Percentiles rank a stretch among this genome's conserved stretches.
These are phyloP conservation scores for Dynastes hyllus DNA, from an alignment of 2,888 invertebrate species.

Conservation along the genomic window DNA sequence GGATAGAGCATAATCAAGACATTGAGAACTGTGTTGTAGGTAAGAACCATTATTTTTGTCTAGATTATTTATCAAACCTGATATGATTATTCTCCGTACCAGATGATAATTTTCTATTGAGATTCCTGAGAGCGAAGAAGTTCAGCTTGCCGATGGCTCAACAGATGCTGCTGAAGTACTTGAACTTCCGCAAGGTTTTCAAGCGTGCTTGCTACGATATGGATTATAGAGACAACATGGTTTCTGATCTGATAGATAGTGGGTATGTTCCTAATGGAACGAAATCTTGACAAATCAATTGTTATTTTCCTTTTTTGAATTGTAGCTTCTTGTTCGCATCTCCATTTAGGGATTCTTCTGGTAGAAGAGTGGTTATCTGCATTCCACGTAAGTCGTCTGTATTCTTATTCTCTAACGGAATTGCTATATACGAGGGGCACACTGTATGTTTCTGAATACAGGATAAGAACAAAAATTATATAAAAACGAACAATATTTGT, in stretches of 20 bases:
- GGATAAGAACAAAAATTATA: too few relatives aligned
- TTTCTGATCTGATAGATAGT: slow-evolving; percentile 78
- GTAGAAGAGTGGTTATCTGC: slow-evolving; percentile 81
- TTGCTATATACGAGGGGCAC: too few relatives aligned
- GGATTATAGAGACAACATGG: slow-evolving; percentile 77
- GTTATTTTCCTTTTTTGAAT: slow-evolving; percentile 20
- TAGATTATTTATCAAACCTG: too few relatives aligned
- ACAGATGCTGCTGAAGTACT: slow-evolving; percentile 84
- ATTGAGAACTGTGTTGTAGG: slow-evolving; percentile 80
- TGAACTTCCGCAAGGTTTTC: slow-evolving; percentile 82
- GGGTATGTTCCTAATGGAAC: slow-evolving; percentile 72
- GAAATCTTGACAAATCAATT: background rate
- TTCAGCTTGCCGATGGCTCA: slow-evolving; percentile 87
- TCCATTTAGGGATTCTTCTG: slow-evolving; percentile 82
- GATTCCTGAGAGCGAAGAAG: slow-evolving; percentile 85
- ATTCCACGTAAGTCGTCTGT: slow-evolving; percentile 57
- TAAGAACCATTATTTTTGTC: slow-evolving; percentile 61
- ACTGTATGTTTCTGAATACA: too few relatives aligned
- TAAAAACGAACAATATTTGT: too few relatives aligned
- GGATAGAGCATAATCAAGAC: slow-evolving; percentile 82
- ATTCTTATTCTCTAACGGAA: background rate
- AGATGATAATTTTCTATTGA: slow-evolving; percentile 83
- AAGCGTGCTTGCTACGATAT: slow-evolving; percentile 78
- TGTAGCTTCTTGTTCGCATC: slow-evolving; percentile 83
- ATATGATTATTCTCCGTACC: slow-evolving; percentile 57